Base-by-base conservation (phyloP, 2,888 invertebrate species). In the Autographa gamma region DNA sequence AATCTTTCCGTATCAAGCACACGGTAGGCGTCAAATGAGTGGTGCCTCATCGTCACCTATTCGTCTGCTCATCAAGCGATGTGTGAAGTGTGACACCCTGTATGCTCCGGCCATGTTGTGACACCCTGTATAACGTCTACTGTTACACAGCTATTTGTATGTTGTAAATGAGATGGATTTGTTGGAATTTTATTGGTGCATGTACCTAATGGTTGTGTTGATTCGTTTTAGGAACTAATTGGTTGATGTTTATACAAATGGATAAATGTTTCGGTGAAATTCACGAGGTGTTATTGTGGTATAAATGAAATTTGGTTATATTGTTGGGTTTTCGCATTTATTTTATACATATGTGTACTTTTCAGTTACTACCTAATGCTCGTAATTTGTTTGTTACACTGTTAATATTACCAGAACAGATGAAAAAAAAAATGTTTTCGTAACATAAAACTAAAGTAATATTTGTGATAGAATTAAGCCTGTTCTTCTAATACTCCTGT, bases 11-110 rank as follows among this genome's bases (percentile, higher is more conserved):
- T 64, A 66, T 18, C 60, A 69, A 61, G 11, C 64, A 75, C 79
- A 82, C 73, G 73, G 89, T 85, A 86, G 85, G 90, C 90, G 90
- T 91, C 88, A 90, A 90, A 88, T 84, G 81, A 88, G 81, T 84
- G 85, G 81, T 88, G 91, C 90, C 88, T 92, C 90, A 89, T 93
- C 90, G 82, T 80, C 87, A 89, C 88, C 86, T 89, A 91, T 93
- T 93, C 93, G 93, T 92, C 86, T 76, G 86, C 85, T 86, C 80
- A 85, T 87, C 88, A 88, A 90, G 81, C 84, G 87, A 88, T 83
- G 92, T 93, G 93, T 91, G 88, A 93, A 93, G 81, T 89, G 81
- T 89, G 86, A 86, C 87, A 86, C 71, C 74, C 66, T 72, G 69
- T 80, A 73, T 48, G 48, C 48, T 7, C n/a, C 48, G 7, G n/a